Evolutionary conservation across 2,113 vertebrate genomes (phyloP).

Genomic region (Myotis brandtii): DNA sequence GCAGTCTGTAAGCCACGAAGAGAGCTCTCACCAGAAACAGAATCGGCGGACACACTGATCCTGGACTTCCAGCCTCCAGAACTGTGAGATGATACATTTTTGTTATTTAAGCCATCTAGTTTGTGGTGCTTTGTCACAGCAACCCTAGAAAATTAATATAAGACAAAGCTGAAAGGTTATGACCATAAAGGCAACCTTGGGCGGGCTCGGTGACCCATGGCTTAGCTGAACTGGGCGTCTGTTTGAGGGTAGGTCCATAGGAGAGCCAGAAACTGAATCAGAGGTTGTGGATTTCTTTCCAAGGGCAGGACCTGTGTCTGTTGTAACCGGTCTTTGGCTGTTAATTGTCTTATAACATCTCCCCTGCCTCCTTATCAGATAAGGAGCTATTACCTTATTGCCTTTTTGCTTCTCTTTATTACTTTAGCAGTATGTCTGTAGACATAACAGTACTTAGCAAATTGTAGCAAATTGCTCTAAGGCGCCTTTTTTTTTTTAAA

Average conservation of each 20-base stretch:
- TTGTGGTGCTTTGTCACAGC: not conserved
- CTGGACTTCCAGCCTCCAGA: not conserved
- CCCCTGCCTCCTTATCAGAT: not conserved
- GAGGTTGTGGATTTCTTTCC: not conserved
- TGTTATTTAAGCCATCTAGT: not conserved
- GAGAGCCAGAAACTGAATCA: not conserved
- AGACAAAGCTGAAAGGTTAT: not conserved
- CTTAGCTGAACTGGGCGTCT: not conserved
- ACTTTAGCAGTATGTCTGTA: not conserved
- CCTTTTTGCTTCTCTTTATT: not conserved
- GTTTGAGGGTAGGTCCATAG: not conserved
- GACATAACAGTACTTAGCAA: not conserved
- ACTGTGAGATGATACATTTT: not conserved
- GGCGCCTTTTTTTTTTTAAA: not conserved
- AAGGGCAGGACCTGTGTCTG: not conserved
- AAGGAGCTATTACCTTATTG: not conserved
- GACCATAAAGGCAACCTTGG: not conserved
- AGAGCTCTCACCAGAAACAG: not conserved
- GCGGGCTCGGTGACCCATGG: not conserved
- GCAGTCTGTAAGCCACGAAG: not conserved
- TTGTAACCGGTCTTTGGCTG: not conserved
- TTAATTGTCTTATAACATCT: not conserved
- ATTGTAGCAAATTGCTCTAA: not conserved
- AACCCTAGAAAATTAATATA: not conserved
- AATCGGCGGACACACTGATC: not conserved